Evolutionary conservation across 2,888 invertebrate genomes (phyloP), one percentile per base, ranked within the genome.

Genomic region (Drosophila acutilabella): DNA sequence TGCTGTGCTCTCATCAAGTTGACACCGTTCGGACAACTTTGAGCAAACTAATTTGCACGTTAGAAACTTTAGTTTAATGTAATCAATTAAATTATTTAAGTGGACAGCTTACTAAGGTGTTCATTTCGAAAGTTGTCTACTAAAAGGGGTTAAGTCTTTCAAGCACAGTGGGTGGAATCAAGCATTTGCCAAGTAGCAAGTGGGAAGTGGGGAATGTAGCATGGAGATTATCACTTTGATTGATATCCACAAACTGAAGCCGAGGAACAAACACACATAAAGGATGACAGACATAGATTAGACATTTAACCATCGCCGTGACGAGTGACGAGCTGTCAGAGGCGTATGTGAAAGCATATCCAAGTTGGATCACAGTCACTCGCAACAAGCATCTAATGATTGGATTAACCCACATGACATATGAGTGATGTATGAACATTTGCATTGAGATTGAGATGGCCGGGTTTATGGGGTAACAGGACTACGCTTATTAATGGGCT

Each of bases 351-450:
- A 16, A 42, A 40, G 13, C 44, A 20, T 42, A 65, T 59, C 54
- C 59, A 13, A 58, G 18, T 52, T 44, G 47, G 61, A 57, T 67
- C 61, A 60, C 52, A 61, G 58, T 57, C 64, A 52, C 53, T 45
- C 53, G 14, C 58, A 52, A 53, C 59, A 60, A 52, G 53, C 72
- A 44, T 71, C 14, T 77, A 67, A 83, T 73, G 84, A 81, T 83
- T 75, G 81, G 78, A 75, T 85, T 83, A 88, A 72, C 75, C 79
- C 72, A 82, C 80, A 57, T 88, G 88, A 85, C 88, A 81, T 83
- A 85, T 85, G 88, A 85, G 86, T 85, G 88, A 85, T 85, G 74
- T 74, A 79, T 81, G 83, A 76, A 77, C 70, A 62, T 65, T 54
- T 83, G 54, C 73, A 65, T 80, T 71, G 59, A 68, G 54, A 58